Evolutionary conservation across 2,113 vertebrate species (phyloP).

Genomic region (Rhegmatorhina hoffmannsi): DNA sequence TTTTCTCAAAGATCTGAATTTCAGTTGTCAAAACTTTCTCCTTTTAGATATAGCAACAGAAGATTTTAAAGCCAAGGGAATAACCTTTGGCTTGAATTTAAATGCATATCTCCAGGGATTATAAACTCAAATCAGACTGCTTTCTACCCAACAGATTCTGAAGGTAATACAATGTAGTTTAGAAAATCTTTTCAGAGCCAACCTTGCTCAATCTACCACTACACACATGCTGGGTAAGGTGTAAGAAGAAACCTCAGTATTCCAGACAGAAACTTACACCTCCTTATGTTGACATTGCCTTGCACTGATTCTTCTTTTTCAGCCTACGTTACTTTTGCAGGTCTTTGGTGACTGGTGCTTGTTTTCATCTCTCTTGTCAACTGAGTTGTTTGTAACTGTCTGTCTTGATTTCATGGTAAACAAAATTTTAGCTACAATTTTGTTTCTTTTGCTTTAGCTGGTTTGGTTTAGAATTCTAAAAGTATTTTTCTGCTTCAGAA

Average conservation of each 20-base stretch:
- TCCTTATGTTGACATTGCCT: background rate
- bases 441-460: background rate
- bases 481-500: background rate
- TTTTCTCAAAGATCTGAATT: slow-evolving; percentile 36
- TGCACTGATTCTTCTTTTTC: background rate
- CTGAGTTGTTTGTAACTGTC: background rate
- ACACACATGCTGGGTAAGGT: background rate
- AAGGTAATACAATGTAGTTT: background rate
- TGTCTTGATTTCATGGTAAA: background rate
- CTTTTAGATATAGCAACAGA: slow-evolving; percentile 4
- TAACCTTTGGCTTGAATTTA: slow-evolving; percentile 44
- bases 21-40: slow-evolving; percentile 41
- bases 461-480: background rate
- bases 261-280: background rate
- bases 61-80: background rate
- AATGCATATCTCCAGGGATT: background rate
- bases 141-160: background rate
- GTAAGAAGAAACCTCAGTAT: background rate
- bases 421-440: background rate
- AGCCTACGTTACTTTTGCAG: background rate
- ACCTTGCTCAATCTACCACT: background rate
- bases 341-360: background rate
- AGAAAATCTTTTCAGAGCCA: background rate
- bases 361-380: background rate
- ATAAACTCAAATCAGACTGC: background rate